Conservation (phyloP, 2,888 invertebrate genomes). For the Dioctria linearis region DNA sequence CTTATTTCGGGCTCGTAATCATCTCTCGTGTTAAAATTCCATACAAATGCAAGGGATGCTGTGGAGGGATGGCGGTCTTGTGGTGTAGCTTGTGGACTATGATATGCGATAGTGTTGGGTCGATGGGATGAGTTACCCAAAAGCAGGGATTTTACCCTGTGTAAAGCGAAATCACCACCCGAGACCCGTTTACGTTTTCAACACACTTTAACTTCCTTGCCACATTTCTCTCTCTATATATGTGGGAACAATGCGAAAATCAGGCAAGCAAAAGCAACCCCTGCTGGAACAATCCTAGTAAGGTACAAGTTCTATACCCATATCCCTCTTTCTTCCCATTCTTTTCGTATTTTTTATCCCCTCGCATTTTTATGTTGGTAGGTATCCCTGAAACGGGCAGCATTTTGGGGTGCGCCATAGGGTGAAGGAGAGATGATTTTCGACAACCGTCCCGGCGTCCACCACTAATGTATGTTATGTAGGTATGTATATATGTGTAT, state of each 20-base stretch:
- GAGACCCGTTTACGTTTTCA: slow-evolving; percentile 39
- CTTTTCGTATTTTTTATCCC: not conserved
- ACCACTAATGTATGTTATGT: slow-evolving; percentile 22
- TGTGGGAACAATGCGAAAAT: slow-evolving; percentile 50
- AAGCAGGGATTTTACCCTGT: slow-evolving; percentile 17
- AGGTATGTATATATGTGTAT: no score
- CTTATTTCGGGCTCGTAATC: slow-evolving; percentile 48
- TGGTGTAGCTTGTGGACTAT: not conserved
- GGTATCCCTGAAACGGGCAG: not conserved
- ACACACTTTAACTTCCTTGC: slow-evolving; percentile 30
- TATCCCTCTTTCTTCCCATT: slow-evolving; percentile 3
- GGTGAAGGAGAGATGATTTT: slow-evolving; percentile 10
- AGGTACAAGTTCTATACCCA: not conserved
- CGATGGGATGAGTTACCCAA: slow-evolving; percentile 39
- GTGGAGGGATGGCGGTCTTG: slow-evolving; percentile 21
- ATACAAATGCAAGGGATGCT: slow-evolving; percentile 32
- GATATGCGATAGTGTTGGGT: slow-evolving; percentile 27
- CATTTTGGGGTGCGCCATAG: not conserved
- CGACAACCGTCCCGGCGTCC: slow-evolving; percentile 16
- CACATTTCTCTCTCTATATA: slow-evolving; percentile 18
- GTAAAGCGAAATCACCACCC: slow-evolving; percentile 43
- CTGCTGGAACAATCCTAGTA: slow-evolving; percentile 15
- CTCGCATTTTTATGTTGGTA: not conserved
- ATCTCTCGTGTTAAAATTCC: slow-evolving; percentile 41
- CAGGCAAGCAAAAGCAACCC: slow-evolving; percentile 33